phyloP scores from a whole-genome alignment of 2,113 vertebrate species.

The Ceyx margarethae region DNA sequence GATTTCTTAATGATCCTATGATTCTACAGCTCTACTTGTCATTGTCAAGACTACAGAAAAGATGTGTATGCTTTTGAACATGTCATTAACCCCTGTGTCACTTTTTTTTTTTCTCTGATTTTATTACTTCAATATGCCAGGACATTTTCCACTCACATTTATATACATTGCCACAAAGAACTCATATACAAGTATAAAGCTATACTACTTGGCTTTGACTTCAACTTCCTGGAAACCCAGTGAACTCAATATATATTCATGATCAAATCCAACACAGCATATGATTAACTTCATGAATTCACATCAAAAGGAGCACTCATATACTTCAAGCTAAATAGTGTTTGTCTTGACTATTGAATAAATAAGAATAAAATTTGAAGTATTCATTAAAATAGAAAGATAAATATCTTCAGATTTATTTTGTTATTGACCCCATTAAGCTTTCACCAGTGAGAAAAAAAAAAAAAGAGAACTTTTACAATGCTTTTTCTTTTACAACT shows the following conservation, averaged over 20 bases:
- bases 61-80: not conserved
- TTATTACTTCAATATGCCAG: not conserved
- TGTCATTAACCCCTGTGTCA: accelerated
- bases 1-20: not conserved
- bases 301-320: not conserved
- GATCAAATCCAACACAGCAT: not conserved
- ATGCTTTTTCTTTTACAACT: not conserved
- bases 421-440: not conserved
- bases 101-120: not conserved
- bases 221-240: not conserved
- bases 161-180: not conserved
- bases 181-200: not conserved
- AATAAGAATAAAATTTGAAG: not conserved
- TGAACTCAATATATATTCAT: not conserved
- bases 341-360: not conserved
- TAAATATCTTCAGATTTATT: not conserved
- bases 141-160: not conserved
- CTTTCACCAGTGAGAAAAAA: not conserved
- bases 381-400: not conserved
- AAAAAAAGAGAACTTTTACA: accelerated
- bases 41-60: not conserved
- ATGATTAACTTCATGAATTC: not conserved
- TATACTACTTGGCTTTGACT: not conserved
- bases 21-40: not conserved
- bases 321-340: not conserved